These are phyloP conservation scores for Spodoptera litura DNA, from an alignment of 1,140 invertebrate genomes.

Conservation along the genomic window DNA sequence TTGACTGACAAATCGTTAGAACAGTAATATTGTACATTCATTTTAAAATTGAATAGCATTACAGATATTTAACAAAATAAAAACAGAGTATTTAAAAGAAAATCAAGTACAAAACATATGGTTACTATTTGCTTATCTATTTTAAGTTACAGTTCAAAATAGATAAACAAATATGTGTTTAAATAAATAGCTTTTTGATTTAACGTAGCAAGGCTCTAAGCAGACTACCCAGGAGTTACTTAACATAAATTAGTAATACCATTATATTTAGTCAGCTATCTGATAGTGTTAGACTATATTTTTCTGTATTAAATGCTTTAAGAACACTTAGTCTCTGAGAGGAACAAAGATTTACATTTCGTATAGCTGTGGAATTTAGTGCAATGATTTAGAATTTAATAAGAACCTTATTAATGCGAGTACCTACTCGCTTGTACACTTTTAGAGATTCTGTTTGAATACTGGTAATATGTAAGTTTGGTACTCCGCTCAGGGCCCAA, in stretches of 20 bases:
- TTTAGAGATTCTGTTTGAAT: background rate
- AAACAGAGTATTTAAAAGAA: background rate
- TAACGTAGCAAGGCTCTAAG: no score
- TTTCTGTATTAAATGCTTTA: no score
- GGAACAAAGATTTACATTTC: background rate
- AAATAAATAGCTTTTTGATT: background rate
- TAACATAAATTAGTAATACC: no score
- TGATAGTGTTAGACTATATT: no score
- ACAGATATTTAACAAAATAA: background rate
- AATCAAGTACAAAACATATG: background rate
- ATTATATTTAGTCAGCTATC: no score
- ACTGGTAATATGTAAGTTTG: background rate
- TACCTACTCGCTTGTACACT: background rate
- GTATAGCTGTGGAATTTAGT: no score
- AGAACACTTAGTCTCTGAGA: background rate
- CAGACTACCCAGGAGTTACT: no score
- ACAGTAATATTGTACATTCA: no score
- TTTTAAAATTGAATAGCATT: background rate
- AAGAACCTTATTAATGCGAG: no score
- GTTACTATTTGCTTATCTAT: conserved; percentile 27
- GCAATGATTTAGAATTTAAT: no score
- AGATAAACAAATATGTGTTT: conserved; percentile 61
- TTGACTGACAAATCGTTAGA: no score
- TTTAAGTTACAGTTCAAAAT: conserved; percentile 60
- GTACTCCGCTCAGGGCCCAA: background rate